phyloP scores from a whole-genome alignment of 2,113 vertebrate species.

The Ranitomeya variabilis region DNA sequence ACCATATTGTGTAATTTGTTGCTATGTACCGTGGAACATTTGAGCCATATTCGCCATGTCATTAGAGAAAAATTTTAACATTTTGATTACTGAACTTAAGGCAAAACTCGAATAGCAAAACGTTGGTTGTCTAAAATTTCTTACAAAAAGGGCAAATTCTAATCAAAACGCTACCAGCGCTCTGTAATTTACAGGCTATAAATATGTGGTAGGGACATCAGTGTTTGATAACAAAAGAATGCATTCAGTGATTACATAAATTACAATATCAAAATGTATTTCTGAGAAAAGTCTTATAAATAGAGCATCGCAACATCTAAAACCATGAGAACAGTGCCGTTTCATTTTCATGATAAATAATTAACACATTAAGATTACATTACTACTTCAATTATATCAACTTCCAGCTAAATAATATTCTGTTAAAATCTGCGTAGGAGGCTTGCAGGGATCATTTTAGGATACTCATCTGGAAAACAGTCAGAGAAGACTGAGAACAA shows the following conservation, averaged over 20 bases:
- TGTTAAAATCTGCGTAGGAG: too few relatives aligned
- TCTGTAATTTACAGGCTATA: constrained; percentile 37
- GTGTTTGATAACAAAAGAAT: constrained; percentile 23
- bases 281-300: constrained; percentile 4
- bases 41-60: not conserved
- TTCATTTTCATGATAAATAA: not conserved
- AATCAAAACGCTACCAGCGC: not conserved
- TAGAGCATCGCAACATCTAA: not conserved
- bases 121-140: constrained; percentile 17
- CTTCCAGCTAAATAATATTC: not conserved
- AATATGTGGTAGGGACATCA: constrained; percentile 28
- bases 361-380: not conserved
- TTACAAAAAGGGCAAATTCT: constrained; percentile 5
- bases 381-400: not conserved
- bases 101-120: not conserved
- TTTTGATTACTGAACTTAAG: constrained; percentile 2
- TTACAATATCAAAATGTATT: constrained; percentile 6
- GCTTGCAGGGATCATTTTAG: too few relatives aligned
- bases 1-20: not conserved
- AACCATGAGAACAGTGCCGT: not conserved
- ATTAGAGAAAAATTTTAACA: constrained; percentile 1
- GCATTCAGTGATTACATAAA: not conserved
- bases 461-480: too few relatives aligned
- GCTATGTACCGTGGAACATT: not conserved
- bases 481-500: too few relatives aligned